Base-by-base conservation (phyloP, 2,888 invertebrate species). In the Xylota segnis region DNA sequence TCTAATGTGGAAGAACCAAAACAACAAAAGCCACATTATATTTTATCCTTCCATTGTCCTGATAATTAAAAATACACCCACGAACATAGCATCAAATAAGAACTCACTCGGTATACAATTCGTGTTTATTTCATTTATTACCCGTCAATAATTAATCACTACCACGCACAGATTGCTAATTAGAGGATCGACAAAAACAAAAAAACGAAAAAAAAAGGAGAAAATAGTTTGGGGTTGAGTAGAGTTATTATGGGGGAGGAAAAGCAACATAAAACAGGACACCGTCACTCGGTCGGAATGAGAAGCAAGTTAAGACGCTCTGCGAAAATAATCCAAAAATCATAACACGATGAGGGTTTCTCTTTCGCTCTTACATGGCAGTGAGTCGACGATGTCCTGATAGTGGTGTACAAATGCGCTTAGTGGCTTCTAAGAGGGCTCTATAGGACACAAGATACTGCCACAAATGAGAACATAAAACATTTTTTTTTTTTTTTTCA, bases 91-190 rank as follows among this genome's bases (percentile, higher is more conserved):
- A 61, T 61, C 50, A 52, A 34, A 56, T 16, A 65, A 65, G 32
- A 59, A 45, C 50, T 59, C 68, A 37, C 18, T 50, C 50, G 16
- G 12, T 59, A 23, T 23, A 66, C 29, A n/a, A 58, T 12, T 40
- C 59, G 68, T 61, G 59, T 70, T 63, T 45, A 68, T 79, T 79
- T 79, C 74, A 74, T 84, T 79, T 75, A 84, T 84, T 66, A 59
- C 23, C 65, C 56, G 75, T 79, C 75, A 79, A 79, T 84, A 84
- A 84, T 84, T 84, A 84, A 84, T 84, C 75, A 84, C 83, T 65
- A 50, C 74, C 71, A 84, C 56, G 75, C 68, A 79, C 45, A 58
- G 79, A 84, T 75, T 75, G 75, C 74, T 84, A 79, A 84, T 84
- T 84, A 79, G 37, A 34, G 6, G 45, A 61, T 61, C 74, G 40